Evolutionary conservation across 2,113 vertebrate genomes (phyloP).

Genomic region (Rhegmatorhina hoffmannsi): DNA sequence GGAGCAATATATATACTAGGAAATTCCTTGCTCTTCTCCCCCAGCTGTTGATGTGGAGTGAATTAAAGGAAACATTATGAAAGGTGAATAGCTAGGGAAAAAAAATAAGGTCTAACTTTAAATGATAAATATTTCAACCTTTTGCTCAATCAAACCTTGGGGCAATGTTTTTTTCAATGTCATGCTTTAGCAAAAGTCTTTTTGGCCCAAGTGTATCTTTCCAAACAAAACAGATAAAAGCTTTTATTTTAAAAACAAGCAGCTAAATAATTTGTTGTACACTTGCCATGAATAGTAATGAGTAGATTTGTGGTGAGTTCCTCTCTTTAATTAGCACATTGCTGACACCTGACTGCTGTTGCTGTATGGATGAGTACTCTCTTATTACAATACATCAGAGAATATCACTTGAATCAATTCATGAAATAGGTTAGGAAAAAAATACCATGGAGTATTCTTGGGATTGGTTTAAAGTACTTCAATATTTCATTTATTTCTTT

Average conservation of each 20-base stretch:
- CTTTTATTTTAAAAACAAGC: slow-evolving; percentile 69
- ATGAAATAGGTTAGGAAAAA: neutral
- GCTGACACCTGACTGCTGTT: slow-evolving; percentile 25
- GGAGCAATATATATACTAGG: slow-evolving; percentile 18
- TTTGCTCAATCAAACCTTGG: slow-evolving; percentile 49
- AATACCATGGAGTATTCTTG: neutral
- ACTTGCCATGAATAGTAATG: slow-evolving; percentile 66
- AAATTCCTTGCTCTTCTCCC: neutral
- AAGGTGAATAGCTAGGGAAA: slow-evolving; percentile 21
- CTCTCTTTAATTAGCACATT: slow-evolving; percentile 67
- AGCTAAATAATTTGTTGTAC: slow-evolving; percentile 63
- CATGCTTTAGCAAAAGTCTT: slow-evolving; percentile 66
- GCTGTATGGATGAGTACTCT: neutral
- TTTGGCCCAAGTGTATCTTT: slow-evolving; percentile 28
- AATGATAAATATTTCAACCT: slow-evolving; percentile 53
- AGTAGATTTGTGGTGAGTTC: slow-evolving; percentile 33
- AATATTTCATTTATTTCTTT: neutral
- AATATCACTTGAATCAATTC: neutral
- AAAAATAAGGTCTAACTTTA: slow-evolving; percentile 11
- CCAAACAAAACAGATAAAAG: slow-evolving; percentile 56
- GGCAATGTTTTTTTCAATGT: slow-evolving; percentile 66
- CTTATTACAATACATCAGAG: slow-evolving; percentile 7
- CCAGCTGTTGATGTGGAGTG: slow-evolving; percentile 38
- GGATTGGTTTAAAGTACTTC: neutral
- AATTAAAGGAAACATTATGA: slow-evolving; percentile 46